Evolutionary conservation across 1,140 invertebrate species (phyloP).

Genomic region (Piezodorus guildinii): DNA sequence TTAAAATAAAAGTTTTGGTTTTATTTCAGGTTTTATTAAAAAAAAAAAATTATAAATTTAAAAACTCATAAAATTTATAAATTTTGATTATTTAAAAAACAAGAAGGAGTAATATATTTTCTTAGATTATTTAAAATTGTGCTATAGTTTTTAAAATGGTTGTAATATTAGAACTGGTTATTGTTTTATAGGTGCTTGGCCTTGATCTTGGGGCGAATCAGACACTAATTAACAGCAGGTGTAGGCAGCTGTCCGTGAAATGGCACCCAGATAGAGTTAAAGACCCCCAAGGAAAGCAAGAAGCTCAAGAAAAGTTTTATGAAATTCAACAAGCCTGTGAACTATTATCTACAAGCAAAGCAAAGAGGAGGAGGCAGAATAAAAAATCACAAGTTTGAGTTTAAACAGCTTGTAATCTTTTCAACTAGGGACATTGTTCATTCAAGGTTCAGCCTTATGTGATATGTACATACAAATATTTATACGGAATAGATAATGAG

Average conservation of each 20-base stretch:
- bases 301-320: constrained; percentile 78
- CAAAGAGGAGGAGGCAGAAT: constrained; percentile 54
- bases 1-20: no score
- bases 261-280: constrained; percentile 87
- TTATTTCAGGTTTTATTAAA: no score
- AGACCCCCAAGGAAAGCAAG: constrained; percentile 45
- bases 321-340: constrained; percentile 89
- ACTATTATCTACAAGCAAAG: constrained; percentile 72
- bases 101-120: no score
- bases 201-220: constrained; percentile 63
- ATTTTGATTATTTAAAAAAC: no score
- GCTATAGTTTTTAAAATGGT: no score
- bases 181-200: constrained; percentile 50
- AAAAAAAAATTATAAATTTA: no score
- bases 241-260: constrained; percentile 70
- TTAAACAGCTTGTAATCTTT: background rate
- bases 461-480: constrained; percentile 2
- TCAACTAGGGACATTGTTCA: background rate
- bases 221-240: constrained; percentile 70
- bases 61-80: no score
- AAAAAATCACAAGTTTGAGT: constrained; percentile 39
- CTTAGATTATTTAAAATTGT: no score
- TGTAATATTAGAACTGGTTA: no score
- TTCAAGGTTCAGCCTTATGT: constrained; percentile 2
- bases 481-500: constrained; percentile 7